These are phyloP conservation scores for Drosophila pandora DNA, from an alignment of 1,140 invertebrate genomes.

Conservation along the genomic window DNA sequence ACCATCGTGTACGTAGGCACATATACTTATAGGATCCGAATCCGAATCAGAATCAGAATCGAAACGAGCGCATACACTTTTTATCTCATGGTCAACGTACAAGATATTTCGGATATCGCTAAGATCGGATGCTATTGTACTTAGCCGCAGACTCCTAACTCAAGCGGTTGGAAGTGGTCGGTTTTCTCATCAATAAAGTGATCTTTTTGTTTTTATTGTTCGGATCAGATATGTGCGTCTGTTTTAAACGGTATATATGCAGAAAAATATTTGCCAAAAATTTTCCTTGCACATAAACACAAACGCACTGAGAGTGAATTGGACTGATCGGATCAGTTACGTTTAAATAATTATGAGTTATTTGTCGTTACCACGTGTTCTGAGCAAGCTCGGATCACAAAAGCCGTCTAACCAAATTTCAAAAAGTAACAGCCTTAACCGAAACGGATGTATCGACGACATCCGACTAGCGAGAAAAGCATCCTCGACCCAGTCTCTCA, in stretches of 20 bases:
- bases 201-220: not conserved
- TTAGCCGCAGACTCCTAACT: conserved; percentile 39
- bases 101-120: conserved; percentile 56
- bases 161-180: conserved; percentile 25
- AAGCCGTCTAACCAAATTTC: conserved; percentile 49
- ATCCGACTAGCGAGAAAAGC: conserved; percentile 37
- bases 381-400: conserved; percentile 36
- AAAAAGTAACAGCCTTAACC: conserved; percentile 67
- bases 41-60: conserved; percentile 31
- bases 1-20: conserved; percentile 24
- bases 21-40: conserved; percentile 26
- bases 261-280: conserved; percentile 10
- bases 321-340: conserved; percentile 17
- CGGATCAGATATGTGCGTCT: conserved; percentile 29
- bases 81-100: conserved; percentile 74
- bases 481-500: conserved; percentile 64
- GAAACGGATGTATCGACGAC: conserved; percentile 38
- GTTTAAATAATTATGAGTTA: conserved; percentile 60
- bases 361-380: conserved; percentile 64
- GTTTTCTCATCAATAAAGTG: conserved; percentile 9
- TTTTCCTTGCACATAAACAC: not conserved
- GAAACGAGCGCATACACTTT: conserved; percentile 63
- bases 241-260: conserved; percentile 10
- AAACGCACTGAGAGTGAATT: conserved; percentile 3
- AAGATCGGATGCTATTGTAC: conserved; percentile 43